Conservation (phyloP, 2,888 invertebrate genomes). For the Chymomyza caudatula region DNA sequence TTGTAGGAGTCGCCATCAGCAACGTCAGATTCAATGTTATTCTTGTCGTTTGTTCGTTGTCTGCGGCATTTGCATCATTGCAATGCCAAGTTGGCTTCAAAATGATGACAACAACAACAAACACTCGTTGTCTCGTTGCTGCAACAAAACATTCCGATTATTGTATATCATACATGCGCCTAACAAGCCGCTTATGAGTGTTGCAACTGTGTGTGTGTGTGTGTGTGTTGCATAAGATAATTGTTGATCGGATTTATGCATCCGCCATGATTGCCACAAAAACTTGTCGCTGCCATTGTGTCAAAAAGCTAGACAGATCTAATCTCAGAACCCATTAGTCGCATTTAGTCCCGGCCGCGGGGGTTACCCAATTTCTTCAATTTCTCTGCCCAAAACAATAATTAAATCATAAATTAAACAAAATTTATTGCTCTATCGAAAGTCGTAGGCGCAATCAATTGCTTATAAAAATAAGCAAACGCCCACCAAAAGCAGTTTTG, state of each 20-base stretch:
- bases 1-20: conserved; percentile 46
- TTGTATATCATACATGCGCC: conserved; percentile 20
- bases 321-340: neutral
- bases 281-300: conserved; percentile 15
- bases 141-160: conserved; percentile 61
- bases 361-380: neutral
- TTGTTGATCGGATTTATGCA: conserved; percentile 76
- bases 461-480: conserved; percentile 64
- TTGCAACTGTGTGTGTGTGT: conserved; percentile 15
- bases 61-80: conserved; percentile 55
- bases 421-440: conserved; percentile 65
- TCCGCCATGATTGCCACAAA: conserved; percentile 57
- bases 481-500: conserved; percentile 36
- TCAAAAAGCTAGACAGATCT: conserved; percentile 30
- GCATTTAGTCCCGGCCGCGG: no score
- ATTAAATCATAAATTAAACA: conserved; percentile 62
- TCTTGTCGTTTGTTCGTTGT: conserved; percentile 14
- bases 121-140: conserved; percentile 35
- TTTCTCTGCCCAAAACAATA: conserved; percentile 46
- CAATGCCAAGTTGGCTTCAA: conserved; percentile 5
- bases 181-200: conserved; percentile 63
- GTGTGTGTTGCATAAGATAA: conserved; percentile 62
- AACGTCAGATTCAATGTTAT: neutral
- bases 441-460: conserved; percentile 46
- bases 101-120: neutral